Conservation (phyloP, 2,888 invertebrate genomes). For the Amorpha juglandis region DNA sequence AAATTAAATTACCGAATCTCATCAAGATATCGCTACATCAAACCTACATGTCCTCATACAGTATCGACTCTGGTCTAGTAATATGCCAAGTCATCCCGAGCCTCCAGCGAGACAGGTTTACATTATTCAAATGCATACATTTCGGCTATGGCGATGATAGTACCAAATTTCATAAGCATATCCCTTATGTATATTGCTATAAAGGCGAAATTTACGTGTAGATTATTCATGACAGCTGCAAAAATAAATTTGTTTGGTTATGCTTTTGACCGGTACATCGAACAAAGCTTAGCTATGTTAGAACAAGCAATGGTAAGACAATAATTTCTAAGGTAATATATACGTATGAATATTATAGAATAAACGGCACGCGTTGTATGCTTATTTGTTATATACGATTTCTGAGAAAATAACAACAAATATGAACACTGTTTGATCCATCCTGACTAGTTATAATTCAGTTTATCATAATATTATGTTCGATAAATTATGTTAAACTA, state of each 20-base stretch:
- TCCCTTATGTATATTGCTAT: slow-evolving; percentile 24
- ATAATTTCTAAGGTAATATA: slow-evolving; percentile 37
- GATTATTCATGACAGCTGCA: slow-evolving; percentile 30
- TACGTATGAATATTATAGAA: neutral
- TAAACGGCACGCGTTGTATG: neutral
- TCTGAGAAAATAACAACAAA: too few relatives aligned
- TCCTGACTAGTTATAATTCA: too few relatives aligned
- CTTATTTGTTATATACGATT: too few relatives aligned
- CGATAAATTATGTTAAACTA: too few relatives aligned
- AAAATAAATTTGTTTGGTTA: slow-evolving; percentile 34
- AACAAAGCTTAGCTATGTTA: slow-evolving; percentile 64
- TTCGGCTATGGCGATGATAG: slow-evolving; percentile 33
- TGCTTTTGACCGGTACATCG: slow-evolving; percentile 58
- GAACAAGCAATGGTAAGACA: slow-evolving; percentile 57
- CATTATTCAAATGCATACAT: slow-evolving; percentile 79
- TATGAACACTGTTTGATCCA: too few relatives aligned
- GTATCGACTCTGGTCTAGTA: slow-evolving; percentile 59
- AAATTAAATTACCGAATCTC: slow-evolving; percentile 25
- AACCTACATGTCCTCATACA: slow-evolving; percentile 52
- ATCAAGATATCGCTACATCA: slow-evolving; percentile 41
- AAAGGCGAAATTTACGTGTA: slow-evolving; percentile 41
- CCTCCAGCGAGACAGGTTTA: slow-evolving; percentile 72
- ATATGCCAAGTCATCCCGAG: slow-evolving; percentile 78
- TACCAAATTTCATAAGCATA: neutral
- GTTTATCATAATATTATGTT: too few relatives aligned